Conservation (phyloP, 2,113 vertebrate species). For the Delphinus delphis region DNA sequence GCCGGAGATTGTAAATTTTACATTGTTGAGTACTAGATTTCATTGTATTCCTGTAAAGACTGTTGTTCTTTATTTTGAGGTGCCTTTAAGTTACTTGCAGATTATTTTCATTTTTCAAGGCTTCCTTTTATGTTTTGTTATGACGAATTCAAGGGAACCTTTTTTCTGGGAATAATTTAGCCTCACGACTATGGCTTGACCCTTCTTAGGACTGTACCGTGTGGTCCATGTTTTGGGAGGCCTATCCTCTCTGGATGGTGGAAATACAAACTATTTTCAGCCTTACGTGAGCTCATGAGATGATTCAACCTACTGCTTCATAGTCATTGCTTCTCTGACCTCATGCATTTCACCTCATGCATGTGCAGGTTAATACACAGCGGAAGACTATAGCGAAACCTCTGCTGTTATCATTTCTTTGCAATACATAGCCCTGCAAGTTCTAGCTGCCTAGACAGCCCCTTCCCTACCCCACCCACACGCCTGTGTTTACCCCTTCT, state of each 20-base stretch:
- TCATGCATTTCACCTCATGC: not conserved
- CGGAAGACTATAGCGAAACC: not conserved
- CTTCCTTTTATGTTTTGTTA: not conserved
- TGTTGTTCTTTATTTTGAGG: not conserved
- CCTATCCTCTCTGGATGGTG: not conserved
- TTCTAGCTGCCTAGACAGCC: not conserved
- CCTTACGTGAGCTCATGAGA: not conserved
- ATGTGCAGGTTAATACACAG: not conserved
- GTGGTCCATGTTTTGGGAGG: not conserved
- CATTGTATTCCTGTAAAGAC: not conserved
- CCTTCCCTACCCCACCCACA: fast-evolving
- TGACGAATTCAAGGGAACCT: not conserved
- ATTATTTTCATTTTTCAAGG: not conserved
- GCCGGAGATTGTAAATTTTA: not conserved
- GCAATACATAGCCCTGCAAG: not conserved
- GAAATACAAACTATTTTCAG: slow-evolving; percentile 7
- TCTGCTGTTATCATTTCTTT: slow-evolving; percentile 11
- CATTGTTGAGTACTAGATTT: not conserved
- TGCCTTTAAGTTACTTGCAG: not conserved
- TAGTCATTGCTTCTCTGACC: not conserved
- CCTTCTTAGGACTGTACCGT: not conserved
- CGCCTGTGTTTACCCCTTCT: not conserved
- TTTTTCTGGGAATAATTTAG: not conserved
- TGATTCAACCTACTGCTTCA: not conserved
- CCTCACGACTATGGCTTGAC: not conserved